Evolutionary conservation across 2,888 invertebrate genomes (phyloP).

Genomic region (Torymus auratus): DNA sequence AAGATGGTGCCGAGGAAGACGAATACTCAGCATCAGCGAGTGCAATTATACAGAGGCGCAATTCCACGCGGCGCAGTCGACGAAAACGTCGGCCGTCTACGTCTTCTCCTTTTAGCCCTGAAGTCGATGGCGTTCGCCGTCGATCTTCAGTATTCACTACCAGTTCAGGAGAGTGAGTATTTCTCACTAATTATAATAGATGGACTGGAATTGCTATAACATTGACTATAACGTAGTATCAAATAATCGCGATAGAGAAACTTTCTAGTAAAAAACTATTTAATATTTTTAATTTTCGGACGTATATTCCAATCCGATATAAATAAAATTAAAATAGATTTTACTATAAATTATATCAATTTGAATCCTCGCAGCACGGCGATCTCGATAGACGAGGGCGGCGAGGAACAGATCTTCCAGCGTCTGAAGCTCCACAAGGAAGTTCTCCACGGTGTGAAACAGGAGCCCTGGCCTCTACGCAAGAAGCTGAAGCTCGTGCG

Average conservation of each 20-base stretch:
- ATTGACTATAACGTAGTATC: no score
- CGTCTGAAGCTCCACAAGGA: constrained; percentile 94
- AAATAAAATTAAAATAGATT: no score
- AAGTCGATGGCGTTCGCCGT: constrained; percentile 77
- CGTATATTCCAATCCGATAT: no score
- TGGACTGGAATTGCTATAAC: no score
- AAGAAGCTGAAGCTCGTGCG: constrained; percentile 89
- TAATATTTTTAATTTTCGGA: no score
- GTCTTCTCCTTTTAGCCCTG: constrained; percentile 79
- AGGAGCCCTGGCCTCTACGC: constrained; percentile 90
- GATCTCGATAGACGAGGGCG: constrained; percentile 86
- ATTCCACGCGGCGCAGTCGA: constrained; percentile 84
- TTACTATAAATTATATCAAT: no score
- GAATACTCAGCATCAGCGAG: constrained; percentile 92
- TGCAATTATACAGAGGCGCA: constrained; percentile 88
- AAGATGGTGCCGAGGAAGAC: constrained; percentile 81
- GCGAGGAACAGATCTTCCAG: constrained; percentile 91
- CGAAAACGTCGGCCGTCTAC: constrained; percentile 82
- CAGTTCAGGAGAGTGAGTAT: constrained; percentile 89
- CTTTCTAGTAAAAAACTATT: no score
- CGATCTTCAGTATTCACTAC: constrained; percentile 89
- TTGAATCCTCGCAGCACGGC: constrained; percentile 80
- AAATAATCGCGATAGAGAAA: no score
- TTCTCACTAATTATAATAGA: no score
- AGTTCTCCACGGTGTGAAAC: constrained; percentile 90